Evolutionary conservation across 1,140 invertebrate genomes (phyloP).

Genomic region (Thrips palmi): DNA sequence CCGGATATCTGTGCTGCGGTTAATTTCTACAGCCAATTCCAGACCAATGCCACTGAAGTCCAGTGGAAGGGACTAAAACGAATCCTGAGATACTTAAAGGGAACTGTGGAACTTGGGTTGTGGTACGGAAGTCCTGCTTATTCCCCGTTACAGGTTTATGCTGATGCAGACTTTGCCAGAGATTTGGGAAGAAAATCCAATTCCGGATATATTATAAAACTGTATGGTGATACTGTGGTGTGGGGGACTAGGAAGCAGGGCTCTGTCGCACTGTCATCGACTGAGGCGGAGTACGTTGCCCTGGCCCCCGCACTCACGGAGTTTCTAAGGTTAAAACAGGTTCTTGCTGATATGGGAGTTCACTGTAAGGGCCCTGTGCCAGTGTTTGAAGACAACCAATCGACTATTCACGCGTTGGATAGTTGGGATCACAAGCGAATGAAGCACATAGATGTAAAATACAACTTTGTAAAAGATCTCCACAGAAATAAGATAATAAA

Average conservation of each 20-base stretch:
- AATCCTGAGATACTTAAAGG: conserved; percentile 17
- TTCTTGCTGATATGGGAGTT: background rate
- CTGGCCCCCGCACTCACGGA: conserved; percentile 8
- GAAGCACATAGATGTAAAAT: conserved; percentile 19
- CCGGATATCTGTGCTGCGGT: conserved; percentile 22
- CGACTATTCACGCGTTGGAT: conserved; percentile 12
- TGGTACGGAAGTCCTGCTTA: conserved; percentile 6
- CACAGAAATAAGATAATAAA: conserved; percentile 1
- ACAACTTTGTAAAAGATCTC: conserved; percentile 18
- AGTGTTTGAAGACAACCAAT: conserved; percentile 15
- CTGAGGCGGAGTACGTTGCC: conserved; percentile 13
- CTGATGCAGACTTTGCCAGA: conserved; percentile 5
- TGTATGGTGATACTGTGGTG: conserved; percentile 9
- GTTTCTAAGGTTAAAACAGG: conserved; percentile 11
- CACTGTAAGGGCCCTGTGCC: background rate
- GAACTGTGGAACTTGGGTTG: conserved; percentile 13
- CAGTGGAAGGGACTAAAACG: conserved; percentile 16
- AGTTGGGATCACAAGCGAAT: conserved; percentile 18
- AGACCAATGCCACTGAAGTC: conserved; percentile 10
- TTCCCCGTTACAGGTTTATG: conserved; percentile 7
- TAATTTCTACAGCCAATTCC: no score
- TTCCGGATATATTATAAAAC: conserved; percentile 4
- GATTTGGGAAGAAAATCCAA: conserved; percentile 12
- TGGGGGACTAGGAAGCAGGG: conserved; percentile 13
- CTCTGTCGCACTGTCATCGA: conserved; percentile 12